These are phyloP conservation scores for Pogonomyrmex barbatus DNA, from an alignment of 1,140 invertebrate species.

Conservation along the genomic window DNA sequence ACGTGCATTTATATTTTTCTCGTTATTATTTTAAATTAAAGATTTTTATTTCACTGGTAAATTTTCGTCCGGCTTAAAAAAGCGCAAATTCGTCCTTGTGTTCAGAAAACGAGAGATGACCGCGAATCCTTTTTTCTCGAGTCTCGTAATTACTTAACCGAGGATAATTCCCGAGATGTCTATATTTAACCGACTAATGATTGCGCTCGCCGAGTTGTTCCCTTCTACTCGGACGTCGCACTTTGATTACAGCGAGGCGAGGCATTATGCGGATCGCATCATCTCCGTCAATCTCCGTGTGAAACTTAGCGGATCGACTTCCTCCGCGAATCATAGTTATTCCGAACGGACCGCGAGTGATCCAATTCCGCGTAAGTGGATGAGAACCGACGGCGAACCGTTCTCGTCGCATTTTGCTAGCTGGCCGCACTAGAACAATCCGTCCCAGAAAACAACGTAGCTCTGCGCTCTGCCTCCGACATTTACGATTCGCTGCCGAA, in stretches of 20 bases:
- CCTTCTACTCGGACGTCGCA: conserved; percentile 16
- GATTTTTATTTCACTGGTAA: neutral
- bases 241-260: conserved; percentile 36
- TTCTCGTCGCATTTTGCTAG: neutral
- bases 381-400: conserved; percentile 52
- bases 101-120: neutral
- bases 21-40: neutral
- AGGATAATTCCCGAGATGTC: conserved; percentile 10
- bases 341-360: conserved; percentile 51
- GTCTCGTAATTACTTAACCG: neutral
- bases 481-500: neutral
- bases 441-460: neutral
- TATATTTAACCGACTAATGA: conserved; percentile 50
- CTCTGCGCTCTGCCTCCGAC: neutral
- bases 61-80: neutral
- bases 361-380: conserved; percentile 61
- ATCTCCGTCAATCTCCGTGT: conserved; percentile 57
- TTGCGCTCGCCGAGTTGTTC: neutral
- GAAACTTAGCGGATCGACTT: conserved; percentile 72
- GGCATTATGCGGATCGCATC: conserved; percentile 40
- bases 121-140: neutral
- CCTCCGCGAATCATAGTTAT: conserved; percentile 68
- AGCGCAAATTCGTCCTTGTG: neutral
- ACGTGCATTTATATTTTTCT: neutral
- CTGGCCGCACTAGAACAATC: neutral